phyloP scores from a whole-genome alignment of 2,888 invertebrate genomes.

The Hydriomena furcata region DNA sequence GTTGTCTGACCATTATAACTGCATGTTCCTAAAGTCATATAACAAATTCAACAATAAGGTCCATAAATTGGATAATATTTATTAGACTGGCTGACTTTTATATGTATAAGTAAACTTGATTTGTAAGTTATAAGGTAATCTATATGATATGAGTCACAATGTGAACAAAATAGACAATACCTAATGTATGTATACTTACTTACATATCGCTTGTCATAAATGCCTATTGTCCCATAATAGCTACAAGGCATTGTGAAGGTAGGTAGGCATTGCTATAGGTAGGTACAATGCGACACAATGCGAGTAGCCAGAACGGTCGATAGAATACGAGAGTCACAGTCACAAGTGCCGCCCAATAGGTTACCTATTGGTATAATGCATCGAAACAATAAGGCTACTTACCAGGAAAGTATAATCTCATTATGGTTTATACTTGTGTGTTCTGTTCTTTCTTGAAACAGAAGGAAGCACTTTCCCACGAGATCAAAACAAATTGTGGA shows the following conservation, averaged over 20 bases:
- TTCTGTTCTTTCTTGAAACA: conserved; percentile 19
- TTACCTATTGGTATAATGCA: not conserved
- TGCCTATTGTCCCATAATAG: conserved; percentile 8
- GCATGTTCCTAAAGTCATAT: too few species aligned
- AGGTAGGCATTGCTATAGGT: not conserved
- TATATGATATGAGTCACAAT: conserved; percentile 4
- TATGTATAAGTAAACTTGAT: too few species aligned
- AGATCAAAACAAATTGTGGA: not conserved
- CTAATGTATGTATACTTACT: not conserved
- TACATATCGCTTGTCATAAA: conserved; percentile 3
- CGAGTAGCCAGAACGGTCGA: not conserved
- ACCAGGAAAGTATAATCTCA: conserved; percentile 10
- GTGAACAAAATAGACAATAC: not conserved
- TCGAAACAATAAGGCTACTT: not conserved
- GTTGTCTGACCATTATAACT: too few species aligned
- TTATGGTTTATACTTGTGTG: too few species aligned
- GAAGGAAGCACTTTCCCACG: conserved; percentile 17
- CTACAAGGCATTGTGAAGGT: not conserved
- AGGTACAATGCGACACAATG: conserved; percentile 4
- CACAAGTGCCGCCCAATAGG: not conserved
- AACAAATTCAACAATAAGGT: too few species aligned
- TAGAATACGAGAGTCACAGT: not conserved
- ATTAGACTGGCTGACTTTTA: too few species aligned
- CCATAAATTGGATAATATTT: too few species aligned
- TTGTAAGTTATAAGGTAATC: too few species aligned